Percentiles rank a stretch among this genome's conserved stretches.
phyloP scores from a whole-genome alignment of 2,113 vertebrate species.

The Pionites leucogaster region DNA sequence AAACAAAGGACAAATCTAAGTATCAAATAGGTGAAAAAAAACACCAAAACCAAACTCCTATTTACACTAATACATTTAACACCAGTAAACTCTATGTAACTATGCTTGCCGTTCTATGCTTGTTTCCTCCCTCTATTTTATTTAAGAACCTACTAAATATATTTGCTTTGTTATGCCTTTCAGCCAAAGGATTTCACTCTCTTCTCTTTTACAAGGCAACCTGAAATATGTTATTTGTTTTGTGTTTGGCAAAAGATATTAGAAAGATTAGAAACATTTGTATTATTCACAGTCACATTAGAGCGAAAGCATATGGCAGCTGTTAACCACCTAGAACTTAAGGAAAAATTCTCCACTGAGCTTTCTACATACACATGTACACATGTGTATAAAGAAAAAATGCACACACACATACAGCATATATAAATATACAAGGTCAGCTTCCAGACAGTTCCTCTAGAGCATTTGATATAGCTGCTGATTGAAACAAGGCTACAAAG shows the following conservation, averaged over 20 bases:
- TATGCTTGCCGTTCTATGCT: background rate
- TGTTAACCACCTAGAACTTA: background rate
- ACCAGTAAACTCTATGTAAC: background rate
- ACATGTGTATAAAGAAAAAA: background rate
- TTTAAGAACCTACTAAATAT: background rate
- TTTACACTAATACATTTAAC: background rate
- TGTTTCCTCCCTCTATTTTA: background rate
- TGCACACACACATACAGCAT: background rate
- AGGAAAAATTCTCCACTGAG: background rate
- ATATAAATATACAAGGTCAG: background rate
- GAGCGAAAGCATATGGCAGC: background rate
- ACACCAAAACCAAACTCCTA: background rate
- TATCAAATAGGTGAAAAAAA: background rate
- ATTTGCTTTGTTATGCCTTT: constrained; percentile 7
- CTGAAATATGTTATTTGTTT: constrained; percentile 21
- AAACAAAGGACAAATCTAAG: background rate
- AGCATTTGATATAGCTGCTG: background rate
- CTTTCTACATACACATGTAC: background rate
- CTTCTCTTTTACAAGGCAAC: background rate
- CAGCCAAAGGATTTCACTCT: background rate
- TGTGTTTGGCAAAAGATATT: constrained; percentile 28
- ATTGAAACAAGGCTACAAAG: background rate
- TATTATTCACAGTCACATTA: background rate
- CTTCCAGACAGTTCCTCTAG: background rate
- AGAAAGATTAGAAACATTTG: background rate